Evolutionary conservation across 2,113 vertebrate species (phyloP).

Genomic region (Gyps fulvus): DNA sequence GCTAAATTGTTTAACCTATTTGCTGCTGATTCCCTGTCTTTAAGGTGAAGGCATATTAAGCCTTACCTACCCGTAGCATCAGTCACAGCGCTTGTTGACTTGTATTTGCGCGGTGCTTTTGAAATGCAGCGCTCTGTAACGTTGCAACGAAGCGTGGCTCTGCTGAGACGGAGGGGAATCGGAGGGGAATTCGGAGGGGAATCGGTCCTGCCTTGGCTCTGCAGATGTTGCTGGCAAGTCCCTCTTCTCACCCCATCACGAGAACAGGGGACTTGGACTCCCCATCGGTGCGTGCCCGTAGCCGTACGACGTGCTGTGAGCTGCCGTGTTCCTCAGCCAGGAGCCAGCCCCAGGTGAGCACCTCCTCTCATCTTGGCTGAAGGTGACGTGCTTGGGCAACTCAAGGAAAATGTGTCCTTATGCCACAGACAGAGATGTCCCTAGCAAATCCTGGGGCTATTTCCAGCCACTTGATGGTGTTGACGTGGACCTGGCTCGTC

Average conservation of each 20-base stretch:
- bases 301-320: too few species aligned
- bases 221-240: background rate
- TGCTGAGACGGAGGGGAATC: accelerated
- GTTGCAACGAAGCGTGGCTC: too few species aligned
- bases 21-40: background rate
- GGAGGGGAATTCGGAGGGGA: background rate
- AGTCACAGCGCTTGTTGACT: accelerated
- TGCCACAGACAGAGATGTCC: accelerated
- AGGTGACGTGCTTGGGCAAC: accelerated
- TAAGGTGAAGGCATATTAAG: background rate
- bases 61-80: accelerated
- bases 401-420: background rate
- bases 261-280: background rate
- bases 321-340: background rate
- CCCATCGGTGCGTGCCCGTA: accelerated
- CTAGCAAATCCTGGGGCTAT: background rate
- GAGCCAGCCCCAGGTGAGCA: background rate
- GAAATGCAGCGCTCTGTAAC: accelerated
- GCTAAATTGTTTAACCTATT: background rate
- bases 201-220: background rate
- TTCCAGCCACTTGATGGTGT: background rate
- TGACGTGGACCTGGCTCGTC: background rate
- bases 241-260: background rate
- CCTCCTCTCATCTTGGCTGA: background rate
- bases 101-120: background rate